Evolutionary conservation across 2,888 invertebrate genomes (phyloP), one percentile per base, ranked within the genome.

Genomic region (Apamea crenata): DNA sequence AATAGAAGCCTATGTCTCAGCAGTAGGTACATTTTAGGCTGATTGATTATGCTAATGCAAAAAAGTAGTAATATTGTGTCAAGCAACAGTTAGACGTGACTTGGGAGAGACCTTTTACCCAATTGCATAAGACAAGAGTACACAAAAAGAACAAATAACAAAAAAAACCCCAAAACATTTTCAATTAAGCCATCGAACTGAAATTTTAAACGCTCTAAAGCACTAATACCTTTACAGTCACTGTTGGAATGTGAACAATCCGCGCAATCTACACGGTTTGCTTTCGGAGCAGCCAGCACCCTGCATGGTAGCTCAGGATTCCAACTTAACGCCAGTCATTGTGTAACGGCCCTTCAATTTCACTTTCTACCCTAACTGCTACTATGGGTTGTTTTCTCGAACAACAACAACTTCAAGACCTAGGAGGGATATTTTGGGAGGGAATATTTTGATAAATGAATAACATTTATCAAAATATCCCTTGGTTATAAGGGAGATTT

Each of bases 321-420:
- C 83, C 78, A 82, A 83, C 86, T 87, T 88, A 86, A 87, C 82
- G 91, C 92, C 85, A 91, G 92, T 92, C 92, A 92, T 91, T 87
- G 86, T 86, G 88, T 88, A 89, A 89, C 85, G 80, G 88, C 87
- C 90, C 90, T 90, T 89, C 86, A 89, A 82, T 90, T 92, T 92
- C 89, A 89, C 91, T 92, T 91, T 92, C 89, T 32, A 85, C 78
- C 72, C 72, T 10, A 25, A 10, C 21, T 56, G 32, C 29, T 88
- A 91, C 91, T 80, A 91, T 6, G n/a, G 4, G 4, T 36, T n/a
- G 6, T n/a, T 21, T 71, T 77, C 36, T 77, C 29, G 32, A 65
- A 67, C 44, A 40, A 40, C 40, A 40, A 40, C 40, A 40, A 40
- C 40, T 40, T 40, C 40, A 40, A 32, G n/a, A n/a, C n/a, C n/a